A percentile compares a stretch with the other conserved stretches of the same genome.
Evolutionary conservation across 1,140 invertebrate species (phyloP).

Genomic region (Macrobrachium nipponense): DNA sequence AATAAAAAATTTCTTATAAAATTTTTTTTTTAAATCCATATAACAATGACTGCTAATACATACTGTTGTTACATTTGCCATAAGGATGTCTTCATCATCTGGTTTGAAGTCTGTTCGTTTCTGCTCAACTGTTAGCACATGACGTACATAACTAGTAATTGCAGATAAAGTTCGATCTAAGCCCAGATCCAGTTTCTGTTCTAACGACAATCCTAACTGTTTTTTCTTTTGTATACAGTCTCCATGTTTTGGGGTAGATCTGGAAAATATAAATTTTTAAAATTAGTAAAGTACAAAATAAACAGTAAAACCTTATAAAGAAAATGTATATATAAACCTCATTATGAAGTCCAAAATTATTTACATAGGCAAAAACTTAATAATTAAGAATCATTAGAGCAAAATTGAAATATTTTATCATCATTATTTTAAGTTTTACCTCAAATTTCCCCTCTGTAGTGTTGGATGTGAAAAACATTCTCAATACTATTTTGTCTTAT

Average conservation of each 20-base stretch:
- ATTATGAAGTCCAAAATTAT: not conserved
- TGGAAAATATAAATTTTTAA: slow-evolving; percentile 70
- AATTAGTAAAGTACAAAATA: not conserved
- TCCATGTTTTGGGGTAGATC: slow-evolving; percentile 85
- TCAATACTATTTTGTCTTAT: no score
- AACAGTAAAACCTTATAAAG: no score
- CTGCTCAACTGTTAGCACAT: slow-evolving; percentile 92
- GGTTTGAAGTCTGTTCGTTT: slow-evolving; percentile 97
- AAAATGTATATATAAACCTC: no score
- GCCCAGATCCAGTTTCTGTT: slow-evolving; percentile 90
- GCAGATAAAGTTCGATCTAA: slow-evolving; percentile 87
- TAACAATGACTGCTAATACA: not conserved
- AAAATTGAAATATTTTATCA: not conserved
- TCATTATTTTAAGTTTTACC: not conserved
- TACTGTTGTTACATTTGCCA: slow-evolving; percentile 65
- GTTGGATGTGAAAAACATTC: not conserved
- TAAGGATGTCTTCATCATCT: slow-evolving; percentile 74
- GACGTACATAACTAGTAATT: slow-evolving; percentile 90
- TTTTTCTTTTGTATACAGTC: slow-evolving; percentile 91
- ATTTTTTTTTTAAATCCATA: no score
- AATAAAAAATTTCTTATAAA: no score
- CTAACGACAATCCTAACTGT: slow-evolving; percentile 85
- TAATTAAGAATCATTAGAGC: not conserved
- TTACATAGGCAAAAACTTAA: slow-evolving; percentile 45
- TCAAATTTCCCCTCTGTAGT: not conserved